A percentile compares a stretch with the other conserved stretches of the same genome.
Conservation (phyloP, 2,888 invertebrate species). For the Rhingia rostrata region DNA sequence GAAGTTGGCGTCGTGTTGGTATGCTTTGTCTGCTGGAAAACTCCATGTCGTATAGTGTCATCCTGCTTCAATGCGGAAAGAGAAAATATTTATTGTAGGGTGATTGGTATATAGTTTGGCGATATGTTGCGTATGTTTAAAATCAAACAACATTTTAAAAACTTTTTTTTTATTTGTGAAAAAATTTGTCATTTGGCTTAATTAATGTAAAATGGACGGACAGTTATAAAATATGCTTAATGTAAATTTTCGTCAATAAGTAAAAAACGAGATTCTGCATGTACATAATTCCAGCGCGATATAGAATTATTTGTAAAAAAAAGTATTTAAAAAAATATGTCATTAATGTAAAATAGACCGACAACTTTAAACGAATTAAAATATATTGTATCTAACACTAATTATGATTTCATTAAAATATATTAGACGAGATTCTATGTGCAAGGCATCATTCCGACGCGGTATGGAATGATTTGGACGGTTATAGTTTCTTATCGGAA, state of each 20-base stretch:
- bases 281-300: too few relatives aligned
- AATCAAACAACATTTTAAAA: neutral
- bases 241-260: too few relatives aligned
- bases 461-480: slow-evolving; percentile 53
- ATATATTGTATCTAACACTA: slow-evolving; percentile 51
- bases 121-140: neutral
- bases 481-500: slow-evolving; percentile 36
- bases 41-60: slow-evolving; percentile 28
- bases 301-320: neutral
- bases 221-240: too few relatives aligned
- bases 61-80: slow-evolving; percentile 51
- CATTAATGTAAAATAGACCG: slow-evolving; percentile 67
- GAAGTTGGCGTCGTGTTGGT: slow-evolving; percentile 32
- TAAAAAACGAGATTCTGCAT: too few relatives aligned
- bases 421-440: slow-evolving; percentile 60
- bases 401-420: slow-evolving; percentile 24
- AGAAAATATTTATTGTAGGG: slow-evolving; percentile 49
- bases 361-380: slow-evolving; percentile 40
- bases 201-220: slow-evolving; percentile 62
- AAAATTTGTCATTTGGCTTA: slow-evolving; percentile 62
- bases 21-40: slow-evolving; percentile 38
- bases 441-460: slow-evolving; percentile 39
- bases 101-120: slow-evolving; percentile 7
- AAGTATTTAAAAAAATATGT: slow-evolving; percentile 50
- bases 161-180: neutral